Evolutionary conservation across 2,888 invertebrate genomes (phyloP), one percentile per base, ranked within the genome.

Genomic region (Embidobia sp.): DNA sequence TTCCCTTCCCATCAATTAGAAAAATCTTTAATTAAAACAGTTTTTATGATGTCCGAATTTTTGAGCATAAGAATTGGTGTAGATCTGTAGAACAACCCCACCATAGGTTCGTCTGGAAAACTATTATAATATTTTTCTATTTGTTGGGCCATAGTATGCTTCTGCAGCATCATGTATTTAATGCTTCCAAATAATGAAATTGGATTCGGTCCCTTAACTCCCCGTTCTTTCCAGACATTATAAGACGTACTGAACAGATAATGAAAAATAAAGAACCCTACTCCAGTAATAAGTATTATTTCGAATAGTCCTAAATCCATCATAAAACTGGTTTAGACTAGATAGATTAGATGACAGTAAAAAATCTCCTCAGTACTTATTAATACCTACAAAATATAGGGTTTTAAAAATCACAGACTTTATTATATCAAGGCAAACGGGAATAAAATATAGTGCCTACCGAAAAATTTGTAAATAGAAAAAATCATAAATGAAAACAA

Each of bases 1-100:
- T n/a, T n/a, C n/a, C n/a, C n/a, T n/a, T n/a, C n/a, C n/a, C n/a
- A n/a, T n/a, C 88, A 83, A 0, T 48, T 82, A 6, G 87, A 85
- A 13, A 91, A 91, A 46, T 91, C 90, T n/a, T 84, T 88, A 6
- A 91, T 89, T 1, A 90, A 83, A 0, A 91, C 81, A 3, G 88
- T 85, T 11, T 84, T 85, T 1, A 89, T 85, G 6, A 90, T 48
- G n/a, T 90, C 86, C 0, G 89, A 88, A 72, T 85, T 90, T 2
- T 85, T 75, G 0, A 90, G 31, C 22, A 91, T 3, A 0, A 91
- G 57, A 11, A 88, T 74, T 0, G 91, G 90, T 0, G 63, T 78
- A 0, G 84, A 84, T 2, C 85, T 79, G 1, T 77, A 81, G 63
- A 83, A 91, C 1, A 90, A 80, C 0, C 92, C 91, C 7, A 90